Conservation (phyloP, 2,888 invertebrate species). For the Drosophila bunnanda region DNA sequence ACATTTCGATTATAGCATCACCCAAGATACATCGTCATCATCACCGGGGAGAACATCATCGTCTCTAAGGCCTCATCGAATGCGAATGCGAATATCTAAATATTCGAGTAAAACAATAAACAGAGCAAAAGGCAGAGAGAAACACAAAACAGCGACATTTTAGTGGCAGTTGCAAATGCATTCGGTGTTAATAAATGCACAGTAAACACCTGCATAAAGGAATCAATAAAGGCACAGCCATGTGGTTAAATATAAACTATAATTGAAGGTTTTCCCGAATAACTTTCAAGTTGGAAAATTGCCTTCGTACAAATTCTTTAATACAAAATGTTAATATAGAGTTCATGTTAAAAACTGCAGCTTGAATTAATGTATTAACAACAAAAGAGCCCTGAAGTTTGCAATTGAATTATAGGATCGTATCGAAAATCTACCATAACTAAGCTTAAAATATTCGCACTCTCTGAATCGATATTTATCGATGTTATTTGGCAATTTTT, state of each 20-base stretch:
- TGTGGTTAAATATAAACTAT: background rate
- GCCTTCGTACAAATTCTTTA: background rate
- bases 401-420: too few species aligned
- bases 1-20: slow-evolving; percentile 77
- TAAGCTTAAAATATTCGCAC: too few species aligned
- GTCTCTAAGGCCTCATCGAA: slow-evolving; percentile 17
- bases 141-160: slow-evolving; percentile 21
- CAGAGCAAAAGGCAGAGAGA: slow-evolving; percentile 9
- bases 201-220: slow-evolving; percentile 14
- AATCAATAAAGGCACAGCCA: background rate
- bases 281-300: background rate
- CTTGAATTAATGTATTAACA: too few species aligned
- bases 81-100: slow-evolving; percentile 8
- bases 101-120: slow-evolving; percentile 27
- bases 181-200: slow-evolving; percentile 6
- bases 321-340: background rate
- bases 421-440: too few species aligned
- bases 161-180: slow-evolving; percentile 10
- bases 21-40: slow-evolving; percentile 34
- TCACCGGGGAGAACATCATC: slow-evolving; percentile 15
- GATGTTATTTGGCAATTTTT: too few species aligned
- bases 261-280: background rate
- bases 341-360: too few species aligned
- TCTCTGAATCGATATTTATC: too few species aligned
- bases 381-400: too few species aligned